These are phyloP conservation scores for Dynastes hyllus DNA, from an alignment of 2,888 invertebrate genomes.

Conservation along the genomic window DNA sequence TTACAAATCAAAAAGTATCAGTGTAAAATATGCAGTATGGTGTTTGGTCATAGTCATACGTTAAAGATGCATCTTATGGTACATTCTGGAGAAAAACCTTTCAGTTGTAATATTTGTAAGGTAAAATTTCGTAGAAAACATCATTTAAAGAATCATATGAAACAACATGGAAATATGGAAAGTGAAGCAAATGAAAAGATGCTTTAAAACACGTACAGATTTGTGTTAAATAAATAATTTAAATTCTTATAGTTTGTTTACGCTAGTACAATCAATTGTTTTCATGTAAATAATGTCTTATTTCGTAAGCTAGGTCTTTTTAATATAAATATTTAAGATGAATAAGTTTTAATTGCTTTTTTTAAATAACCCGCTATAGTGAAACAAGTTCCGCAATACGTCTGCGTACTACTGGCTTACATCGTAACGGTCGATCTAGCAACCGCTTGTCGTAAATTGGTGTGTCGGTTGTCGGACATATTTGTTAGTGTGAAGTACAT, in stretches of 20 bases:
- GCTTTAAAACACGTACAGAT: neutral
- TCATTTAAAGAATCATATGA: slow-evolving; percentile 60
- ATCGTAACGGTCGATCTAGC: slow-evolving; percentile 33
- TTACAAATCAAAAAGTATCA: slow-evolving; percentile 58
- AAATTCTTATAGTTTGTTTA: too few species aligned
- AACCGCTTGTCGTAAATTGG: slow-evolving; percentile 45
- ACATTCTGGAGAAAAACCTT: slow-evolving; percentile 60
- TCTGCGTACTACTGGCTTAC: slow-evolving; percentile 58
- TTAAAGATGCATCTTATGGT: slow-evolving; percentile 60
- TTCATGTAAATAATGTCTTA: neutral
- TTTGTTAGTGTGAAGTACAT: slow-evolving; percentile 53
- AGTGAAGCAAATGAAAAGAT: neutral
- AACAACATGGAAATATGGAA: slow-evolving; percentile 54
- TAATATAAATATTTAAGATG: neutral
- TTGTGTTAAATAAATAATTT: too few species aligned
- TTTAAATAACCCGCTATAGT: slow-evolving; percentile 46
- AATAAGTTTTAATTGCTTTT: neutral
- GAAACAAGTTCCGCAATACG: slow-evolving; percentile 61
- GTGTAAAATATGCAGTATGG: slow-evolving; percentile 57
- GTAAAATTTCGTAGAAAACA: slow-evolving; percentile 59
- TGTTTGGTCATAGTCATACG: slow-evolving; percentile 58
- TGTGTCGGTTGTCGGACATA: slow-evolving; percentile 38
- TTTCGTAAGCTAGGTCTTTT: neutral
- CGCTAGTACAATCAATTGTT: neutral
- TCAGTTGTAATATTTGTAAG: slow-evolving; percentile 58